phyloP scores from a whole-genome alignment of 2,113 vertebrate species.

The Spermophilus dauricus region DNA sequence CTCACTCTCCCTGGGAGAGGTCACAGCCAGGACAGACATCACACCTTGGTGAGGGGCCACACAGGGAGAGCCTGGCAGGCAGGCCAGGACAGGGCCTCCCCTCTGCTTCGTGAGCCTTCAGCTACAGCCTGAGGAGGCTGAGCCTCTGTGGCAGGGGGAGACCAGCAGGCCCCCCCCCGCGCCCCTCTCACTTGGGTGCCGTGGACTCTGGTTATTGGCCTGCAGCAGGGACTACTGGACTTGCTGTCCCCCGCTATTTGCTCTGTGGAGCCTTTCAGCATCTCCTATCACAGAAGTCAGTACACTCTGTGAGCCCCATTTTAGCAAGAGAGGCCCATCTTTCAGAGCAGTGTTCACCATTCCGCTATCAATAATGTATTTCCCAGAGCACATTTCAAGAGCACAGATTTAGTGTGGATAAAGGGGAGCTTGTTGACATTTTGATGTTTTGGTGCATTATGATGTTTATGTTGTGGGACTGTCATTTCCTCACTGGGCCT shows the following conservation, averaged over 20 bases:
- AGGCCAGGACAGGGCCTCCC: background rate
- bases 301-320: background rate
- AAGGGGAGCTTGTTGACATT: background rate
- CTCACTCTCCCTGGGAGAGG: background rate
- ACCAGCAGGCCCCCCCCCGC: fast-evolving
- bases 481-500: background rate
- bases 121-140: fast-evolving
- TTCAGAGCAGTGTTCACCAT: background rate
- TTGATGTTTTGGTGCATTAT: background rate
- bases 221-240: fast-evolving
- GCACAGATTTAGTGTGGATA: no score
- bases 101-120: no score
- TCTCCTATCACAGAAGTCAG: background rate
- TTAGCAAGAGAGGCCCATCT: background rate
- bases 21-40: background rate
- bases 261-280: background rate
- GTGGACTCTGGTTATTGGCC: fast-evolving
- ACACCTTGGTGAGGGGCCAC: no score
- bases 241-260: fast-evolving
- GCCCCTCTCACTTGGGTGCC: fast-evolving
- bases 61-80: background rate
- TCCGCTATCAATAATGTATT: background rate
- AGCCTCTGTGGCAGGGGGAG: no score
- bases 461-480: background rate
- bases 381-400: background rate